Percentiles rank a stretch among this genome's conserved stretches.
phyloP scores from a whole-genome alignment of 37 sponge, comb jelly and placozoan genomes.

The Halichondria panicea region DNA sequence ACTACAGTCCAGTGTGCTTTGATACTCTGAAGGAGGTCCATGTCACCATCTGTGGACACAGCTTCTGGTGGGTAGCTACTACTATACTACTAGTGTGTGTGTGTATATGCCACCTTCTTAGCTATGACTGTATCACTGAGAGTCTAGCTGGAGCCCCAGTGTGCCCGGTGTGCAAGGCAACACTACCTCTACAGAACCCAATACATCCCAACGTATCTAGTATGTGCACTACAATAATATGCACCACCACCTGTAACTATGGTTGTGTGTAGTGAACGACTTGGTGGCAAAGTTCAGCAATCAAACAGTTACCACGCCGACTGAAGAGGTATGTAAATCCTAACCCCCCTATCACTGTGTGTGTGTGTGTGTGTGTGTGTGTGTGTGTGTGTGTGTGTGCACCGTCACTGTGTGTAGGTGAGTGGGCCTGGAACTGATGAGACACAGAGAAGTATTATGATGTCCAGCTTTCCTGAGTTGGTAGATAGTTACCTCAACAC shows the following conservation, averaged over 20 bases:
- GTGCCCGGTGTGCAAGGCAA: constrained; percentile 47
- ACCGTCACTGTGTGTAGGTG: too few relatives aligned
- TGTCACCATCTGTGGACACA: constrained; percentile 52
- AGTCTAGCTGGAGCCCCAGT: constrained; percentile 10
- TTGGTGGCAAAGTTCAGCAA: constrained; percentile 39
- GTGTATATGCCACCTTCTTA: background rate
- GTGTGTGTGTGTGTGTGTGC: too few relatives aligned
- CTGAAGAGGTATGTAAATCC: too few relatives aligned
- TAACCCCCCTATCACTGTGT: too few relatives aligned
- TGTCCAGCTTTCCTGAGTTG: too few relatives aligned
- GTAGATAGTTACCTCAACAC: too few relatives aligned
- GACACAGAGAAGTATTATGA: too few relatives aligned
- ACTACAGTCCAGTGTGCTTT: constrained; percentile 51
- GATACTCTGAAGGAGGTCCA: constrained; percentile 32
- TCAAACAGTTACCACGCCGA: constrained; percentile 12
- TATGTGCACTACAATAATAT: constrained; percentile 6
- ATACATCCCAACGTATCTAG: constrained; percentile 51
- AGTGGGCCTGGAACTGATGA: too few relatives aligned
- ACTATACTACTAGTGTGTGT: background rate
- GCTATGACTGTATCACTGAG: constrained; percentile 27
- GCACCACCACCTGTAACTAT: background rate
- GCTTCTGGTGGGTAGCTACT: constrained; percentile 40
- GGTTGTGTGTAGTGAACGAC: constrained; percentile 39
- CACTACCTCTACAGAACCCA: constrained; percentile 16
- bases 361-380: too few relatives aligned